Evolutionary conservation across 2,797 vertebrate species (phyloP).

Genomic region (Lagocephalus sceleratus): DNA sequence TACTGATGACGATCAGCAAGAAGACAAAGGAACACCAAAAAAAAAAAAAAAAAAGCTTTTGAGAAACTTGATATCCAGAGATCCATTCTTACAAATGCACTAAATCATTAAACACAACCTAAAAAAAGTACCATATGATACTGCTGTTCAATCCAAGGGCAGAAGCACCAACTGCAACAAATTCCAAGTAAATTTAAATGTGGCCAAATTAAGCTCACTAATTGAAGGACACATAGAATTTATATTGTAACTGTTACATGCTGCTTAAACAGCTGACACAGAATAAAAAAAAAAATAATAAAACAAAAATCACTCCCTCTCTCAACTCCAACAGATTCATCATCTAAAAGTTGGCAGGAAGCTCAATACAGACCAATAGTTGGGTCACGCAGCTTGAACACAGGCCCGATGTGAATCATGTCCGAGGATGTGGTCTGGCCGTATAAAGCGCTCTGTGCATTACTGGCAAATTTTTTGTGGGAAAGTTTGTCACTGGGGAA

Average conservation of each 20-base stretch:
- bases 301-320: constrained; percentile 48
- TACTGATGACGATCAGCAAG: not conserved
- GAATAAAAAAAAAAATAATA: constrained; percentile 12
- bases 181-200: constrained; percentile 16
- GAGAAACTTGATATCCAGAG: no score
- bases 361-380: constrained; percentile 68
- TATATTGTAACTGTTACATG: constrained; percentile 38
- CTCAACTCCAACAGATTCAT: constrained; percentile 48
- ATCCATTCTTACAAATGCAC: no score
- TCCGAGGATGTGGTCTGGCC: constrained; percentile 40
- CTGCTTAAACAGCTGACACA: no score
- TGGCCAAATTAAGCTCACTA: constrained; percentile 30
- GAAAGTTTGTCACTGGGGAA: constrained; percentile 7
- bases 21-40: not conserved
- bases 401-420: constrained; percentile 54
- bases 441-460: constrained; percentile 34
- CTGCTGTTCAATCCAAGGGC: not conserved
- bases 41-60: no score
- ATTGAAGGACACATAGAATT: constrained; percentile 31
- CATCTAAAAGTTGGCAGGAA: constrained; percentile 54
- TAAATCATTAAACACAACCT: no score
- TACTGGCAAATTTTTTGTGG: constrained; percentile 19
- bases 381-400: constrained; percentile 50
- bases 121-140: not conserved
- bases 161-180: not conserved